Evolutionary conservation across 2,113 vertebrate genomes (phyloP).

Genomic region (Anser brachyrhynchus): DNA sequence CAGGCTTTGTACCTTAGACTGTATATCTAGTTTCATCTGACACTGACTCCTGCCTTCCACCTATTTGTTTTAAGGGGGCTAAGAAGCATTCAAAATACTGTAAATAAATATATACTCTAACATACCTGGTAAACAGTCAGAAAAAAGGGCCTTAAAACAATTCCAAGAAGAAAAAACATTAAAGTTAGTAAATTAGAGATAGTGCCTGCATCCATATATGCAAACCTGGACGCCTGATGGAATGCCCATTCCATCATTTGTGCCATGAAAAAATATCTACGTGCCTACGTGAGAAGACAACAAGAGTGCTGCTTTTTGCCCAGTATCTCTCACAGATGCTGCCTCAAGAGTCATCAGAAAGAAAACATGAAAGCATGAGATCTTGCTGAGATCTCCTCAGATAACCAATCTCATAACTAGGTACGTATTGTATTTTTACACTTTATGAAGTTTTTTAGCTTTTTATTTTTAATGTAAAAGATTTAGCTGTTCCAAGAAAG

Average conservation of each 20-base stretch:
- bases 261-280: neutral
- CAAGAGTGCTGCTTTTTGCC: neutral
- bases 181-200: neutral
- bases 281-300: neutral
- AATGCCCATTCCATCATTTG: fast-evolving
- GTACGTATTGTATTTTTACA: neutral
- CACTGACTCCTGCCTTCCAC: neutral
- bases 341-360: neutral
- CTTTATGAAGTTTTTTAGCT: neutral
- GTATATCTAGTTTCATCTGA: neutral
- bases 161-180: neutral
- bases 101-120: neutral
- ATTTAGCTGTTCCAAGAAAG: neutral
- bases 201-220: neutral
- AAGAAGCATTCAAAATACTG: neutral
- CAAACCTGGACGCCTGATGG: neutral
- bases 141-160: neutral
- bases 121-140: neutral
- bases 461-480: neutral
- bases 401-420: neutral
- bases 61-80: neutral
- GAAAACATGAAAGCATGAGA: neutral
- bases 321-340: neutral
- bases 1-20: neutral
- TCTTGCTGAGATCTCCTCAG: neutral